Conservation (phyloP, 2,888 invertebrate species). For the Pharmacophagus antenor region DNA sequence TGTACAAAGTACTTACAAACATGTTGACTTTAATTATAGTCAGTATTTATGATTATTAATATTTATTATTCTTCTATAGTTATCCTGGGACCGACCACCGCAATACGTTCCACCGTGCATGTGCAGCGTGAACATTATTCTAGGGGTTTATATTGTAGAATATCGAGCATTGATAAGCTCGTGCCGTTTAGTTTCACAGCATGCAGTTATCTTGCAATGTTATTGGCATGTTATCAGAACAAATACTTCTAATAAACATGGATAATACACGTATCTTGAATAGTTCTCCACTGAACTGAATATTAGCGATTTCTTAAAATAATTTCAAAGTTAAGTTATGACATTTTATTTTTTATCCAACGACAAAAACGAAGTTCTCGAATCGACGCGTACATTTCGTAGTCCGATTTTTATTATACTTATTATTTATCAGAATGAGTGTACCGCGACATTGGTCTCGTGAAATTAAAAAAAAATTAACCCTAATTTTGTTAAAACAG, state of each 20-base stretch:
- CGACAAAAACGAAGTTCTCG: too few species aligned
- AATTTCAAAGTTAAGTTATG: too few species aligned
- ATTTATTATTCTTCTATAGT: neutral
- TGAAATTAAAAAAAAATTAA: too few species aligned
- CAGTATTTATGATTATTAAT: neutral
- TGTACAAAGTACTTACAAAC: conserved; percentile 19
- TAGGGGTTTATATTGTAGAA: conserved; percentile 25
- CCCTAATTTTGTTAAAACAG: too few species aligned
- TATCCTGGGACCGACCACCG: neutral
- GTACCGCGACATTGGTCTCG: too few species aligned
- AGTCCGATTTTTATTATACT: too few species aligned
- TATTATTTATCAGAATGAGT: too few species aligned
- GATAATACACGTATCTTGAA: neutral
- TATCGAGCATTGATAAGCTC: conserved; percentile 29
- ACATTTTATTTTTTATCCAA: too few species aligned
- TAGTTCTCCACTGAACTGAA: neutral
- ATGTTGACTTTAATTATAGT: neutral
- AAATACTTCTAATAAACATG: neutral
- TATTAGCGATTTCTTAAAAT: neutral
- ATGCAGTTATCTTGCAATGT: conserved; percentile 32
- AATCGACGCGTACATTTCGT: too few species aligned
- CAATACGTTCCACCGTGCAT: neutral
- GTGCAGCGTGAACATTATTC: conserved; percentile 17
- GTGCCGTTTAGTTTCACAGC: conserved; percentile 23
- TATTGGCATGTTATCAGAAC: conserved; percentile 2